Evolutionary conservation across 2,113 vertebrate genomes (phyloP).

Genomic region (Syngnathoides biaculeatus): DNA sequence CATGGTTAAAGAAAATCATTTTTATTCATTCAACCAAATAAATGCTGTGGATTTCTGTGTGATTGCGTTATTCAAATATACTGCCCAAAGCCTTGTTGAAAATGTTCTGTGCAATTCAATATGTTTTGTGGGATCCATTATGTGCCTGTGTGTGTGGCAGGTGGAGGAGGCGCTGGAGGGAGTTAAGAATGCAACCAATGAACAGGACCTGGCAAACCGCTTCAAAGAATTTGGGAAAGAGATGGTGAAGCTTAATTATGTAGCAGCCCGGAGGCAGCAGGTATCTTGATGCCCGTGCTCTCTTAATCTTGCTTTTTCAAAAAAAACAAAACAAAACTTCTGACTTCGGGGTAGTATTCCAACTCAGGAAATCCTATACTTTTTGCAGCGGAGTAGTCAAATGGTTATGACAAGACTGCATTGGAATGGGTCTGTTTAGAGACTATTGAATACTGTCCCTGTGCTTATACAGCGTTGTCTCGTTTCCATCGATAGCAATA

Average conservation of each 20-base stretch:
- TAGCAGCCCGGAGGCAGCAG: constrained; percentile 94
- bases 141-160: constrained; percentile 60
- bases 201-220: constrained; percentile 93
- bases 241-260: constrained; percentile 98
- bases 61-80: not conserved
- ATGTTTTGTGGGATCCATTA: not conserved
- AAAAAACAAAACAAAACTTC: not conserved
- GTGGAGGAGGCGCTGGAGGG: constrained; percentile 94
- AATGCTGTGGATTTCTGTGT: not conserved
- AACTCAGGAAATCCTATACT: not conserved
- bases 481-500: too few species aligned
- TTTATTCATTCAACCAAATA: constrained; percentile 2
- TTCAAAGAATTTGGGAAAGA: constrained; percentile 99
- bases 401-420: not conserved
- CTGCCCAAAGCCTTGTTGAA: not conserved
- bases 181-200: constrained; percentile 95
- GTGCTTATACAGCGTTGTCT: too few species aligned
- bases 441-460: too few species aligned
- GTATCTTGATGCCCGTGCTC: constrained; percentile 56
- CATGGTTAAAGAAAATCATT: not conserved
- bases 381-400: not conserved
- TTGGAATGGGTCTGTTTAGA: too few species aligned
- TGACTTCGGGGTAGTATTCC: not conserved
- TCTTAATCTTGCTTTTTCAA: not conserved
- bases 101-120: not conserved